Evolutionary conservation across 1,140 invertebrate genomes (phyloP), one percentile per base, ranked within the genome.

Genomic region (Phenacoccus solenopsis): DNA sequence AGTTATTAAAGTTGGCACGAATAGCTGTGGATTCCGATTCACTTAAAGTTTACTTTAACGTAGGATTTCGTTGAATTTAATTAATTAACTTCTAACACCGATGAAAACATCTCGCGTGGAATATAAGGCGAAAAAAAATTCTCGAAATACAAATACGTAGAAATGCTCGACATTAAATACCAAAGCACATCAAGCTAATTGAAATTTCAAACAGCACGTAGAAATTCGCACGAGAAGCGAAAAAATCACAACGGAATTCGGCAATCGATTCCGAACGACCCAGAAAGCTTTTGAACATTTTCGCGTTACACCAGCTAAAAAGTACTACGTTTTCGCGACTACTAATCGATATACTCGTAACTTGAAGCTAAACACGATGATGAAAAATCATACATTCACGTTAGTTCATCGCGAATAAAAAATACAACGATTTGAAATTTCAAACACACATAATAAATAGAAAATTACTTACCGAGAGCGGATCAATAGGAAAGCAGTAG

Each of bases 401-500:
- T n/a, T n/a, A 49, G 3, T 49, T 49, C 38, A 49, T n/a, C n/a
- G n/a, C n/a, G n/a, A n/a, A n/a, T n/a, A n/a, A 49, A 49, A 49
- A n/a, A 49, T 16, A 16, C 20, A 49, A 3, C 20, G 20, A 49
- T 49, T 49, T 49, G 20, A 9, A 49, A 16, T 25, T 4, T 5
- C 22, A 64, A 25, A 64, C 22, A 24, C 12, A 4, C 5, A 10
- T 24, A 64, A 64, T 24, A 64, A 27, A 64, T n/a, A 64, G 20
- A 9, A 20, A 59, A 20, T 16, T 3, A 64, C 59, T 64, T 27
- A 64, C 59, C 59, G 20, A 7, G 22, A 24, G 59, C 21, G 9
- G 59, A 64, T 64, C 59, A 64, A 64, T 64, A 64, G 25, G 9
- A 24, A 13, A 64, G 59, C 59, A 64, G 59, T 64, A 64, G 13